Percentiles rank a stretch among this genome's conserved stretches.
Conservation (phyloP, 2,113 vertebrate genomes). For the Eubucco bourcierii region DNA sequence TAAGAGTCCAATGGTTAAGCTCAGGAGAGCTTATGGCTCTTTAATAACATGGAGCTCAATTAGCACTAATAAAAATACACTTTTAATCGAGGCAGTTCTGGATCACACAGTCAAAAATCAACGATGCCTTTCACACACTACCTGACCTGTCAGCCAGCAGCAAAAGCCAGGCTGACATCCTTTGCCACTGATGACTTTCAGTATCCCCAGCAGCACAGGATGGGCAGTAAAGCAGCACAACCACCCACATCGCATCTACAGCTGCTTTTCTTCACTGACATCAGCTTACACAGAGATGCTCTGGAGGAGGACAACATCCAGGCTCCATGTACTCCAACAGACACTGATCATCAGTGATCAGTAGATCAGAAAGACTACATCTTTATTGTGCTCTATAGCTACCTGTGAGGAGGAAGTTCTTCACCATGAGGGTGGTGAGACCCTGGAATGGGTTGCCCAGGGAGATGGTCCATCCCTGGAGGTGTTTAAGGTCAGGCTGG, state of each 20-base stretch:
- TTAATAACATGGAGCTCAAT: neutral
- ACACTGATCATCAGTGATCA: neutral
- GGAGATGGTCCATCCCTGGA: too few relatives aligned
- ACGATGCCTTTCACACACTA: neutral
- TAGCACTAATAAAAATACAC: neutral
- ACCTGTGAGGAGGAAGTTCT: too few relatives aligned
- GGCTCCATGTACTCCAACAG: neutral
- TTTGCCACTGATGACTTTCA: neutral
- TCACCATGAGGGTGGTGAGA: too few relatives aligned
- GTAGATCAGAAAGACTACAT: neutral
- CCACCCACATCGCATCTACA: too few relatives aligned
- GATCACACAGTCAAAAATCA: neutral
- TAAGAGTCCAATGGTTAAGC: neutral
- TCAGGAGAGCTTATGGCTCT: neutral
- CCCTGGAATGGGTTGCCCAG: too few relatives aligned
- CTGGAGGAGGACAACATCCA: neutral
- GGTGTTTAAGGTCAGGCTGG: too few relatives aligned
- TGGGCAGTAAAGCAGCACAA: neutral
- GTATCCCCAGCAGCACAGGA: neutral
- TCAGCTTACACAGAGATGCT: neutral
- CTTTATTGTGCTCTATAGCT: neutral
- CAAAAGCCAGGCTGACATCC: neutral
- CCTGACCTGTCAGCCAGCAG: neutral
- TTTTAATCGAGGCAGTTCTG: neutral
- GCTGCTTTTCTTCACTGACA: neutral